Evolutionary conservation across 2,797 vertebrate genomes (phyloP), one percentile per base, ranked within the genome.

Genomic region (Scomberomorus guttatus): DNA sequence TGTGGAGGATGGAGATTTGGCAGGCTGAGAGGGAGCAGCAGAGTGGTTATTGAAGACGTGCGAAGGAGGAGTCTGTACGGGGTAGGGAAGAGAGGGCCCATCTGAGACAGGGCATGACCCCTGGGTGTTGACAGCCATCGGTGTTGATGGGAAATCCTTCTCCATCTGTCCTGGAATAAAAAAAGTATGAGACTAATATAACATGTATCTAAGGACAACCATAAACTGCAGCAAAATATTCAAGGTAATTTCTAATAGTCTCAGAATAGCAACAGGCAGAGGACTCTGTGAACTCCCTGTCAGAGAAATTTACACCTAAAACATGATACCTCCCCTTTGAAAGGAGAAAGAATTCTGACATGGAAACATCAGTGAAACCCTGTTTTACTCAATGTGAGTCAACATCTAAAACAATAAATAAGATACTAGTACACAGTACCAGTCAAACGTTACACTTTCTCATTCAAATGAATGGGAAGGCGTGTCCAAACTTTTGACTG

Each of bases 121-220:
- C 66, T 75, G 66, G n/a, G 77, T 55, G 56, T 68, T 73, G 52
- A 86, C 79, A 72, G 78, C 42, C 6, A 56, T 61, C n/a, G 81
- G 76, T 29, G 82, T 68, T 72, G 88, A 70, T 68, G 77, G 39
- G 2, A 77, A 64, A 56, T 90, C 79, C 77, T 91, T 80, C 62
- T 94, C 88, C 91, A 91, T 92, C 66, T 88, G 77, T 42, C 62
- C 83, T 88, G 58, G 25, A 86, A 80, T 67, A 44, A 42, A 69
- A 66, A 82, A 82, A 32, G 4, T 20, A 3, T 11, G 4, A 39
- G 10, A 55, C 24, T 50, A 27, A 66, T 73, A 32, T 3, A 48
- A 69, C 14, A 64, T 50, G 50, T 17, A 15, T 50, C 24, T 32
- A 29, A 58, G 25, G 37, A 64, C 39, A 62, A 52, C 10, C 7